Conservation (phyloP, 2,797 vertebrate species). For the Argyrosomus regius region DNA sequence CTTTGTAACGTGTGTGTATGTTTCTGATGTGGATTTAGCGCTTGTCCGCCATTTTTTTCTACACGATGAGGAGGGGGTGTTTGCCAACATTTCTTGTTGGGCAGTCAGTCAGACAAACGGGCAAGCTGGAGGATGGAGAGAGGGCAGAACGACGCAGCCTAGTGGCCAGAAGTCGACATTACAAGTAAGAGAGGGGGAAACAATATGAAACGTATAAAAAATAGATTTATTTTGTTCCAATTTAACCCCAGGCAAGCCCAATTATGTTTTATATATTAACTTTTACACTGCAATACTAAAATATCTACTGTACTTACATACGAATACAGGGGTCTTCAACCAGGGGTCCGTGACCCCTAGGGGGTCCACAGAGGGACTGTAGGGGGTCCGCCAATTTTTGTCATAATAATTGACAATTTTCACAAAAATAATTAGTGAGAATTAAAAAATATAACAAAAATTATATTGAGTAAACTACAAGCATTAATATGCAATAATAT, state of each 20-base stretch:
- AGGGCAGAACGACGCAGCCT: constrained; percentile 44
- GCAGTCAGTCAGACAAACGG: constrained; percentile 52
- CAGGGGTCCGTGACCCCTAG: no score
- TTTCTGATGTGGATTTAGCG: constrained; percentile 84
- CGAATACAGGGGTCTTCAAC: not conserved
- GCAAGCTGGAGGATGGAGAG: constrained; percentile 8
- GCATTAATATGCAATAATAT: no score
- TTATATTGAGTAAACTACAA: no score
- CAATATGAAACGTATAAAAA: not conserved
- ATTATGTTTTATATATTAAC: not conserved
- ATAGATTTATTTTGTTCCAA: no score
- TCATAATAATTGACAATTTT: no score
- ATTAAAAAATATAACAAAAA: no score
- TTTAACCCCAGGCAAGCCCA: not conserved
- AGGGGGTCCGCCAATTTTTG: no score
- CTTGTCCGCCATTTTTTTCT: constrained; percentile 87
- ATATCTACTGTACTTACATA: not conserved
- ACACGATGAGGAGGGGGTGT: constrained; percentile 74
- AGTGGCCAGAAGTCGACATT: constrained; percentile 8
- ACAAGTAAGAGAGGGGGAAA: not conserved
- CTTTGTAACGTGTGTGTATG: constrained; percentile 80
- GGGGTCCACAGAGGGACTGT: no score
- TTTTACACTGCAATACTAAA: not conserved
- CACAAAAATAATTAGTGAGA: no score
- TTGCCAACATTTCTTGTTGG: constrained; percentile 76